Conservation (phyloP, 2,888 invertebrate genomes). For the Sarcophaga rosellei region DNA sequence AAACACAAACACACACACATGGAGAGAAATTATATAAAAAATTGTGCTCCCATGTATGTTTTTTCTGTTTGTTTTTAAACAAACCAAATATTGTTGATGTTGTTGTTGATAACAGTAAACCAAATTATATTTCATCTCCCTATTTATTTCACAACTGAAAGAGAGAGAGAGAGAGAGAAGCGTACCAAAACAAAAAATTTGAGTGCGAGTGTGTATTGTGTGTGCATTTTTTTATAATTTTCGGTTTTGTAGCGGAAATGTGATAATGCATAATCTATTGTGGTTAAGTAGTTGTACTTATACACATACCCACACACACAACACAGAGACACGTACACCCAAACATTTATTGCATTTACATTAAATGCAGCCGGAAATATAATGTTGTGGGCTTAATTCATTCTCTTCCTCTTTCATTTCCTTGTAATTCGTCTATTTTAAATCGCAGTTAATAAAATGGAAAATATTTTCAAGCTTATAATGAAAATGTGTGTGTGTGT, state of each 20-base stretch:
- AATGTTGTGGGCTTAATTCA: conserved; percentile 14
- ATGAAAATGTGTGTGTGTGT: not conserved
- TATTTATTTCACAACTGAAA: not conserved
- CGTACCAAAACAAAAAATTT: not conserved
- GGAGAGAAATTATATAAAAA: not conserved
- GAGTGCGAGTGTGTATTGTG: not conserved
- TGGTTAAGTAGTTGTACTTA: conserved; percentile 53
- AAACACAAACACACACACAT: not conserved
- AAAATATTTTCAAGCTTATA: too few species aligned
- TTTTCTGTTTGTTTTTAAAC: not conserved
- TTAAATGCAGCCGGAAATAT: conserved; percentile 53
- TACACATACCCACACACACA: conserved; percentile 57
- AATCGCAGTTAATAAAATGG: too few species aligned
- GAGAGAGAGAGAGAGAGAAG: not conserved
- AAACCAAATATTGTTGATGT: conserved; percentile 13
- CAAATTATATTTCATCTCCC: conserved; percentile 27
- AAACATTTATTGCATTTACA: conserved; percentile 7
- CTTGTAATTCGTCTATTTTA: not conserved
- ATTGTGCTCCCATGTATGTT: not conserved
- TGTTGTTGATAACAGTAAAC: conserved; percentile 16
- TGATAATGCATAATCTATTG: conserved; percentile 68
- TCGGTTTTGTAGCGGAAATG: conserved; percentile 67
- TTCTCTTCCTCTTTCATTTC: not conserved
- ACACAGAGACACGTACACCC: conserved; percentile 44
- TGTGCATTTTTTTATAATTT: conserved; percentile 60